Evolutionary conservation across 2,888 invertebrate species (phyloP).

Genomic region (Tigriopus californicus): DNA sequence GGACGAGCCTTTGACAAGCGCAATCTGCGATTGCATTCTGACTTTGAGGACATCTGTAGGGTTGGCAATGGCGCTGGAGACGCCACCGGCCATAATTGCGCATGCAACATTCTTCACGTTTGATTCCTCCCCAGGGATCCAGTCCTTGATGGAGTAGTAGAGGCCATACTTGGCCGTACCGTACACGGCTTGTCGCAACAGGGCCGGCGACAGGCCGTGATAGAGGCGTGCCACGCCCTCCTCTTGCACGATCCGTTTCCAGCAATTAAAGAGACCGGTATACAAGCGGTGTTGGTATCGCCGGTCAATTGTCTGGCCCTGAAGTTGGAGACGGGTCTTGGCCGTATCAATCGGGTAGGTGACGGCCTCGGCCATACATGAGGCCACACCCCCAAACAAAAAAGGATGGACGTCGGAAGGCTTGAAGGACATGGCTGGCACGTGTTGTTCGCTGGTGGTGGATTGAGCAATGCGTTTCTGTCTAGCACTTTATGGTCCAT

Average conservation of each 20-base stretch:
- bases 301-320: slow-evolving; percentile 42
- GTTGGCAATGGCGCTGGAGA: slow-evolving; percentile 84
- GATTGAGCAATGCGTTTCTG: no score
- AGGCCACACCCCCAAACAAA: slow-evolving; percentile 80
- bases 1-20: slow-evolving; percentile 26
- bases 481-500: no score
- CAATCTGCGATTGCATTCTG: slow-evolving; percentile 60
- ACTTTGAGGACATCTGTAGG: slow-evolving; percentile 92
- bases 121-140: slow-evolving; percentile 5
- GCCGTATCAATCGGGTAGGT: slow-evolving; percentile 94
- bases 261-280: slow-evolving; percentile 78
- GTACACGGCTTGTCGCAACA: slow-evolving; percentile 79
- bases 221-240: slow-evolving; percentile 72
- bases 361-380: slow-evolving; percentile 57
- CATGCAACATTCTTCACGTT: slow-evolving; percentile 19
- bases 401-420: slow-evolving; percentile 66
- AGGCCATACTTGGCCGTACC: slow-evolving; percentile 93
- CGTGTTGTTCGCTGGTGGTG: no score
- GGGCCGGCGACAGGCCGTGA: slow-evolving; percentile 79
- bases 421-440: no score
- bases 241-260: slow-evolving; percentile 60
- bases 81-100: slow-evolving; percentile 31
- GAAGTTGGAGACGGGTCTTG: slow-evolving; percentile 80
- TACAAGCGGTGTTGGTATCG: slow-evolving; percentile 55
- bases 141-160: slow-evolving; percentile 67